Base-by-base conservation (phyloP, 2,888 invertebrate species). In the Matsumyia berberina region DNA sequence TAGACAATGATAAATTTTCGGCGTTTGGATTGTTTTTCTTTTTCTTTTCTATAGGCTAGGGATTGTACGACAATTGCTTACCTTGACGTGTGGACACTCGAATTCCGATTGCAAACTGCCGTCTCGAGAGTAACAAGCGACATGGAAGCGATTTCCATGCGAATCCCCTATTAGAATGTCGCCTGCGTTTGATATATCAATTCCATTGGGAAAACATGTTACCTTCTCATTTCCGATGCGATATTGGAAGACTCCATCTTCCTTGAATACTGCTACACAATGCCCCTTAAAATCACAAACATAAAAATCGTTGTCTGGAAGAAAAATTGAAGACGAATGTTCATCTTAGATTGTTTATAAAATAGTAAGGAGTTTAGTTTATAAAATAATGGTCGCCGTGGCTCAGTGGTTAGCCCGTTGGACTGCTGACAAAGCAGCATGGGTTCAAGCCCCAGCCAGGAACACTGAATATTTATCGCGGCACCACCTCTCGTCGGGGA, bases 221-320 rank as follows among this genome's bases (percentile, higher is more conserved):
- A 98, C 95, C 91, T 96, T 97, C 92, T 98, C 98, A 92, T 96
- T 96, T 87, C 98, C 99, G 91, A 99, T 98, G 88, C 97, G 96
- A 88, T 98, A 96, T 89, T 97, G 93, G 92, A 97, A 98, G 86
- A 95, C 95, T 74, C 98, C 98, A 87, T 97, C 96, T 91, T 98
- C 97, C 90, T 96, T 97, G 92, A 98, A 98, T 57, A 98, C 98
- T 29, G 98, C 98, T 67, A 98, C 98, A 92, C 98, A 98, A 93
- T 98, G 98, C 66, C 98, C 98, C 92, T 99, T 99, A 92, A 98
- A 99, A 92, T 99, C 98, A 92, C 98, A 99, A 81, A 99, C 97
- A 92, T 97, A 99, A 92, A 97, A 98, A 92, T 97, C 97, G 90
- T 96, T 96, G 89, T 96, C 97, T 97, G 92, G 29, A 91, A 90